A percentile compares a stretch with the other conserved stretches of the same genome.
These are phyloP conservation scores for Laterallus jamaicensis DNA, from an alignment of 2,113 vertebrate species.

Conservation along the genomic window DNA sequence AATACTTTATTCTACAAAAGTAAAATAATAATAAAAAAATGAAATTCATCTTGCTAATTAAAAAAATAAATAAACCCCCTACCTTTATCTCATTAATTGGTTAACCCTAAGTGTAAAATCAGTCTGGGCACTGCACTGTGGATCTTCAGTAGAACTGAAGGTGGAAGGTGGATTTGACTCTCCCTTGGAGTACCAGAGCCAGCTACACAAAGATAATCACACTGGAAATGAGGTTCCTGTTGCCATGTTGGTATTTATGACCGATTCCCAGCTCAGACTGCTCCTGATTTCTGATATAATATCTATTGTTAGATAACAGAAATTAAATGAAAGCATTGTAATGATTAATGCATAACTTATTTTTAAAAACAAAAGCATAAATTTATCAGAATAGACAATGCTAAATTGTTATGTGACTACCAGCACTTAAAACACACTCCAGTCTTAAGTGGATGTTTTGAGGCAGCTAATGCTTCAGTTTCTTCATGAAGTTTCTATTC, in stretches of 20 bases:
- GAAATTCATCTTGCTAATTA: background rate
- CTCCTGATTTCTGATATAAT: constrained; percentile 20
- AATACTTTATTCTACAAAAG: background rate
- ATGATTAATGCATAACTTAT: constrained; percentile 7
- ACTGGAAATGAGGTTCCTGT: background rate
- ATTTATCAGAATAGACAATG: background rate
- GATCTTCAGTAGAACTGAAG: background rate
- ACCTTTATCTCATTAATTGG: background rate
- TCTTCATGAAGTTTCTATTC: background rate
- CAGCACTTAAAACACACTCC: background rate
- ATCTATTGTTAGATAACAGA: background rate
- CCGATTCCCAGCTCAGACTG: background rate
- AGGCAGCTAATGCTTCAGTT: background rate
- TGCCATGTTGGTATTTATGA: background rate
- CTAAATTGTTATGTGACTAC: background rate
- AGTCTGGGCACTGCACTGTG: background rate
- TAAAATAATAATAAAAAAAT: background rate
- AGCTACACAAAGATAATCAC: background rate
- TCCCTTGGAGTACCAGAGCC: background rate
- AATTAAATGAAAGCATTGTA: constrained; percentile 40
- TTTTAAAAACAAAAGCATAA: constrained; percentile 13
- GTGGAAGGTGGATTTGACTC: background rate
- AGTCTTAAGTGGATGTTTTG: background rate
- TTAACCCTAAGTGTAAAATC: background rate
- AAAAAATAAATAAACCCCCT: background rate